Conservation (phyloP, 2,888 invertebrate genomes). For the Loripinus fragilis region DNA sequence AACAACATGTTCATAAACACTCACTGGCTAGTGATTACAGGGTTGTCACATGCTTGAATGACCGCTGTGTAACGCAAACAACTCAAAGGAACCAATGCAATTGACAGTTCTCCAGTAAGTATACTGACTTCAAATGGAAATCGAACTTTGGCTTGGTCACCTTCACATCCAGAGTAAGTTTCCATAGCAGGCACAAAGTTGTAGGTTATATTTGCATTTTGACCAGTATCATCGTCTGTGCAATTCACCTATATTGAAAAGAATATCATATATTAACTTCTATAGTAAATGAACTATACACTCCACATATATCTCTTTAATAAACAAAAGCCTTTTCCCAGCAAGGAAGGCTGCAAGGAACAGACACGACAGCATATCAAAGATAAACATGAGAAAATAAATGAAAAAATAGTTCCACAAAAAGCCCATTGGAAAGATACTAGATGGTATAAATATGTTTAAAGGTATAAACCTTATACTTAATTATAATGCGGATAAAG, state of each 20-base stretch:
- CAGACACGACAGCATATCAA: no score
- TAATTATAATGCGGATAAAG: no score
- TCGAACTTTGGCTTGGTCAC: background rate
- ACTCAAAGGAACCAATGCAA: background rate
- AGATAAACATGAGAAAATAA: no score
- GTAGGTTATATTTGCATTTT: conserved; percentile 34
- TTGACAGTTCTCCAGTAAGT: conserved; percentile 14
- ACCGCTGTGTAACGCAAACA: conserved; percentile 26
- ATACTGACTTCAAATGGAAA: conserved; percentile 15
- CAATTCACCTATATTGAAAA: conserved; percentile 19
- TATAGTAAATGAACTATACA: no score
- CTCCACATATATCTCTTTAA: no score
- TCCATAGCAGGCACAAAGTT: background rate
- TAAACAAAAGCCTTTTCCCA: no score
- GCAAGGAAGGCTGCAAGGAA: no score
- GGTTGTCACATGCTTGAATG: conserved; percentile 43
- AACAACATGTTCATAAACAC: no score
- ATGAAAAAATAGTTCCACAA: no score
- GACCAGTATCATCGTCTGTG: conserved; percentile 36
- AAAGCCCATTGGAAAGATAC: no score
- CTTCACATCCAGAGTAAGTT: background rate
- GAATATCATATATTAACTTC: background rate
- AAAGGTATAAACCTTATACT: no score
- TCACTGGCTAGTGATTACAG: background rate
- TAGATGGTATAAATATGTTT: no score